phyloP scores from a whole-genome alignment of 2,797 vertebrate genomes.

The Rhadinocentrus ornatus region DNA sequence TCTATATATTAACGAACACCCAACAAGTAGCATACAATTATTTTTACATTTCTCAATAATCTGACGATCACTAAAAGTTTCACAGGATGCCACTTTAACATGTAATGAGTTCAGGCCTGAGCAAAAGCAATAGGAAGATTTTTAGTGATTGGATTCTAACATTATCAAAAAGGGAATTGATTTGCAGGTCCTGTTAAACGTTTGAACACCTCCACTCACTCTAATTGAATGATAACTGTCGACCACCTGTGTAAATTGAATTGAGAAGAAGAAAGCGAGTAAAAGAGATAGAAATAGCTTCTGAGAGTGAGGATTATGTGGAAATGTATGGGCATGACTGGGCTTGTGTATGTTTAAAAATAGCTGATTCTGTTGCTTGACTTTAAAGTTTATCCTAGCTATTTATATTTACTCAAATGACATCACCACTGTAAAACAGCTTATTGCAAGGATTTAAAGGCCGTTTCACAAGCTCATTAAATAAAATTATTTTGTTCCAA shows the following conservation, averaged over 20 bases:
- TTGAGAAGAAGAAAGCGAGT: not conserved
- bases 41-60: not conserved
- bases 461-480: too few relatives aligned
- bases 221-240: not conserved
- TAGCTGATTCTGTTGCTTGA: not conserved
- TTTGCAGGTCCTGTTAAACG: not conserved
- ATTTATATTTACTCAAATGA: not conserved
- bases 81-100: not conserved
- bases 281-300: not conserved
- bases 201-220: not conserved
- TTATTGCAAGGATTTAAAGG: not conserved
- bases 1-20: constrained; percentile 27
- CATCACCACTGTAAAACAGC: not conserved
- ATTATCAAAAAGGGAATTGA: not conserved
- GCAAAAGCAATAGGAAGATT: not conserved
- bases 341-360: not conserved
- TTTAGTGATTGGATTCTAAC: not conserved
- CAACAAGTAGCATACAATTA: not conserved
- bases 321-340: not conserved
- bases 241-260: not conserved
- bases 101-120: not conserved
- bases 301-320: not conserved
- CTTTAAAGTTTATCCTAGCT: not conserved
- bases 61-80: not conserved
- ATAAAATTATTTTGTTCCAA: too few relatives aligned